Evolutionary conservation across 2,888 invertebrate genomes (phyloP).

Genomic region (Penaeus monodon): DNA sequence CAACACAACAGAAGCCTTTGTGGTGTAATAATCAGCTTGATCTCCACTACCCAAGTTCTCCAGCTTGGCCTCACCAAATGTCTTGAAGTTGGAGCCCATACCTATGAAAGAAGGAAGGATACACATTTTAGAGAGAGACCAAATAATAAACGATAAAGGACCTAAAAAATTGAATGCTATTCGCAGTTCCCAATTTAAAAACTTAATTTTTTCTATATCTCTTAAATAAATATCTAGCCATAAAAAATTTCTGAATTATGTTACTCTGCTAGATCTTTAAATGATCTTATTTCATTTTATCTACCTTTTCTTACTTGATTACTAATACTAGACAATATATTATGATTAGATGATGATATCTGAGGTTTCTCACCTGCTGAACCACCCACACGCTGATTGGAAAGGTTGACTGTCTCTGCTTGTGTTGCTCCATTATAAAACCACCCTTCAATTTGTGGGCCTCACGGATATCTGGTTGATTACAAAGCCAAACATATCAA

Average conservation of each 20-base stretch:
- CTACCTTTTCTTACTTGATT: too few species aligned
- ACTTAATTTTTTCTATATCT: too few species aligned
- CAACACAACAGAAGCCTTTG: slow-evolving; percentile 83
- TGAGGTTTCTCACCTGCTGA: slow-evolving; percentile 27
- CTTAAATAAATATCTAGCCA: too few species aligned
- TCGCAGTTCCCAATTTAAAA: too few species aligned
- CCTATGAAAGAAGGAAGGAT: slow-evolving; percentile 26
- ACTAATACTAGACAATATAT: too few species aligned
- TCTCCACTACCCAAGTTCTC: slow-evolving; percentile 80
- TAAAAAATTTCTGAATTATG: too few species aligned
- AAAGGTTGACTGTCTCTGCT: slow-evolving; percentile 72
- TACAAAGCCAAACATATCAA: slow-evolving; percentile 72
- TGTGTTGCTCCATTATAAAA: slow-evolving; percentile 83
- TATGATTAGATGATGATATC: too few species aligned
- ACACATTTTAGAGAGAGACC: not conserved
- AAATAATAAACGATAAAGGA: too few species aligned
- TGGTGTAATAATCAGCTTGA: slow-evolving; percentile 84
- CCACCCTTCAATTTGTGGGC: slow-evolving; percentile 92
- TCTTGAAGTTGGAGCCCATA: slow-evolving; percentile 75
- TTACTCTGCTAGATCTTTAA: too few species aligned
- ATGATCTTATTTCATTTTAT: too few species aligned
- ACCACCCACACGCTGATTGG: slow-evolving; percentile 70
- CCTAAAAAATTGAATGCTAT: too few species aligned
- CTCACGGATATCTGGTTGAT: slow-evolving; percentile 89
- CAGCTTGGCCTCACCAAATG: slow-evolving; percentile 81